Evolutionary conservation across 2,888 invertebrate species (phyloP).

Genomic region (Drosophila dives): DNA sequence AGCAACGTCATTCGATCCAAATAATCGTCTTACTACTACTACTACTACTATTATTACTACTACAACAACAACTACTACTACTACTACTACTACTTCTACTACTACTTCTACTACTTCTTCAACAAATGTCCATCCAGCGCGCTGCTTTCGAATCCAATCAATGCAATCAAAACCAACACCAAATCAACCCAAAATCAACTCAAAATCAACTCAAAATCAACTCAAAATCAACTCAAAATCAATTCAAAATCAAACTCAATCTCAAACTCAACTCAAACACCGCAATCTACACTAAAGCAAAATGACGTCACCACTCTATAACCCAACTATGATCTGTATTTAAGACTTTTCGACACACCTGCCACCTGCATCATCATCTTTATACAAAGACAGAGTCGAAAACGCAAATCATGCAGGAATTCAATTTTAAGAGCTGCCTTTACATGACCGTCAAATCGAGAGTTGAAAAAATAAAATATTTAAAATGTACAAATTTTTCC

Average conservation of each 20-base stretch:
- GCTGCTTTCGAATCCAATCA: slow-evolving; percentile 60
- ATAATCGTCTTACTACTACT: slow-evolving; percentile 11
- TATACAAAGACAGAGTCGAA: slow-evolving; percentile 23
- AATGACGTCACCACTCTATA: slow-evolving; percentile 60
- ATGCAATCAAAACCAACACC: slow-evolving; percentile 34
- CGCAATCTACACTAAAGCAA: slow-evolving; percentile 65
- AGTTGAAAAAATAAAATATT: slow-evolving; percentile 1
- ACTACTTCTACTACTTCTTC: slow-evolving; percentile 32
- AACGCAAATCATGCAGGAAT: slow-evolving; percentile 28
- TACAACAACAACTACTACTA: neutral
- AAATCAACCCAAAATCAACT: slow-evolving; percentile 15
- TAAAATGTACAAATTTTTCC: neutral
- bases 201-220: slow-evolving; percentile 6
- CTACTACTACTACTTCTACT: slow-evolving; percentile 1
- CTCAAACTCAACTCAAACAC: slow-evolving; percentile 49
- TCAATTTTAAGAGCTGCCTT: slow-evolving; percentile 34
- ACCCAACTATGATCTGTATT: slow-evolving; percentile 44
- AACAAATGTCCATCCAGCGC: slow-evolving; percentile 45
- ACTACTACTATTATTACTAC: neutral
- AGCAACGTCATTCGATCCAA: slow-evolving; percentile 41
- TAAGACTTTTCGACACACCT: slow-evolving; percentile 42
- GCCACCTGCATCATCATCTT: slow-evolving; percentile 54
- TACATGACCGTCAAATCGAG: slow-evolving; percentile 28
- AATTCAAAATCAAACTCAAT: slow-evolving; percentile 6
- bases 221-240: slow-evolving; percentile 18